These are phyloP conservation scores for Eupithecia pulchellata DNA, from an alignment of 2,888 invertebrate species.

Conservation along the genomic window DNA sequence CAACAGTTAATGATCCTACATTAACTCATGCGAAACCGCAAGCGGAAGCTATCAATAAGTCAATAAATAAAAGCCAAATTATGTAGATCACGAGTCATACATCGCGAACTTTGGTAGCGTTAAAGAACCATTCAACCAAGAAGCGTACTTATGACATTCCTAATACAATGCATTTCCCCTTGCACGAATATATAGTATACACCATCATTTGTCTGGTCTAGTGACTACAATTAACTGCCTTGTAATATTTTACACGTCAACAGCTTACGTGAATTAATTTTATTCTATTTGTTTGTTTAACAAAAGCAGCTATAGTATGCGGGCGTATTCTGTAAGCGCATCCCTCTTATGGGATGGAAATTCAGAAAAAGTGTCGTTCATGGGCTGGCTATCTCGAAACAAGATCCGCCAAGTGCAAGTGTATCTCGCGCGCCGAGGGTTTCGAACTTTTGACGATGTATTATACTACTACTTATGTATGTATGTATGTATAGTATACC, in stretches of 20 bases:
- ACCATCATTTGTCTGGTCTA: slow-evolving; percentile 42
- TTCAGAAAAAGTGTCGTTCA: background rate
- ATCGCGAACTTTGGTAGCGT: background rate
- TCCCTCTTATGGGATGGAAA: background rate
- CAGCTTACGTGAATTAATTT: slow-evolving; percentile 22
- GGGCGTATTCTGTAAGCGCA: slow-evolving; percentile 21
- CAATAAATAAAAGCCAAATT: too few species aligned
- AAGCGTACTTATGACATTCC: background rate
- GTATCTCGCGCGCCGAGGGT: too few species aligned
- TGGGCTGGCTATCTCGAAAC: too few species aligned
- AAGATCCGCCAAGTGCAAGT: too few species aligned
- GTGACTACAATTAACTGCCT: slow-evolving; percentile 36
- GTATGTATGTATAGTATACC: too few species aligned
- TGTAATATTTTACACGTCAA: slow-evolving; percentile 33
- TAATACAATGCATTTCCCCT: background rate
- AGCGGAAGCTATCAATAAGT: too few species aligned
- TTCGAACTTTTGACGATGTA: too few species aligned
- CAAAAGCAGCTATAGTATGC: slow-evolving; percentile 25
- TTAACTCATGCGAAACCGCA: too few species aligned
- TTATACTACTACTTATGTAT: too few species aligned
- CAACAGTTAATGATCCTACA: too few species aligned
- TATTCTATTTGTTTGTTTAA: slow-evolving; percentile 27
- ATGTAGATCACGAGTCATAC: too few species aligned
- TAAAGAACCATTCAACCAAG: background rate
- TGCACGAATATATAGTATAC: background rate